Evolutionary conservation across 2,888 invertebrate species (phyloP), one percentile per base, ranked within the genome.

Genomic region (Platerodrilus igneus): DNA sequence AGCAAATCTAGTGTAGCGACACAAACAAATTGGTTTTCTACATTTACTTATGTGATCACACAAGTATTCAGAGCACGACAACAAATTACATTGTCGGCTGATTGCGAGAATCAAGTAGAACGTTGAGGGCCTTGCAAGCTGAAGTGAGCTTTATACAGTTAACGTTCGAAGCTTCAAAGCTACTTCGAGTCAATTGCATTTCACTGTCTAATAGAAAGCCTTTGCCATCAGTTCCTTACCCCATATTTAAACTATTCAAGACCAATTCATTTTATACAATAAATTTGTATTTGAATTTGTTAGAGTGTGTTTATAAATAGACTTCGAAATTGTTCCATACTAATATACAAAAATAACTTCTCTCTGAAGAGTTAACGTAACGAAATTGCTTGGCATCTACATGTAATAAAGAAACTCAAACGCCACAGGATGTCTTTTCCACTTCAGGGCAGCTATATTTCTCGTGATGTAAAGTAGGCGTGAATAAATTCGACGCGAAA

Each of bases 1-100:
- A 49, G 48, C 37, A 37, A 47, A 52, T 45, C 41, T 51, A 52
- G 50, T 50, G 45, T 53, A 58, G 56, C 58, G 58, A 58, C 56
- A 58, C 59, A 57, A 58, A 60, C 58, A 63, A 62, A 62, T 62
- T 57, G 58, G 58, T 57, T 62, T 61, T 56, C 57, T 56, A 56
- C 55, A 59, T 57, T 59, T 58, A 56, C 53, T 60, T 58, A 58
- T 52, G 52, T 52, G 56, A 57, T 53, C 53, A 51, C 47, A 49
- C 47, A 49, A 49, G 52, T 57, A 62, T 62, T 59, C 62, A 45
- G 52, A 47, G 50, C 62, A 62, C 62, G 60, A 44, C 38, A 49
- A 38, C 51, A 62, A 62, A 62, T 62, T 59, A 51, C 53, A 60
- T 62, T 60, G 50, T 42, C 51, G 55, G 53, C 56, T 62, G 62